Evolutionary conservation across 2,888 invertebrate genomes (phyloP), one percentile per base, ranked within the genome.

Genomic region (Syrphus vitripennis): DNA sequence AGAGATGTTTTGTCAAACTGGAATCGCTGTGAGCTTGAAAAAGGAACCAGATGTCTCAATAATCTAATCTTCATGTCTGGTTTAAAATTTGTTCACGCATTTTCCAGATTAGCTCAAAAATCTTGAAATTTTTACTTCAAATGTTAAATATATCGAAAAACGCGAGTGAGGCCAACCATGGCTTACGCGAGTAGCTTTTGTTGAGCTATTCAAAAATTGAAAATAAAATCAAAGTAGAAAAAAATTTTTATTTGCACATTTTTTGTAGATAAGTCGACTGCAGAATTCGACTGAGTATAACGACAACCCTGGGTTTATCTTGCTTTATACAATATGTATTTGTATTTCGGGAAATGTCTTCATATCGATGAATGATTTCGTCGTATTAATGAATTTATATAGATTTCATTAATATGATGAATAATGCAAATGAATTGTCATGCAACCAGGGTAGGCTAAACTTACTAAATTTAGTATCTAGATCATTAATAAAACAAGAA

Each of bases 391-490:
- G 63, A 45, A 29, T 63, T 42, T 42, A 16, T 26, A 63, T 42
- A 26, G 42, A 45, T 37, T 61, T 61, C 61, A 61, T 61, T 42
- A 61, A 37, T 24, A 53, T 53, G 53, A 53, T 53, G 53, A 53
- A 53, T 53, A 24, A 24, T 24, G 50, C 24, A 24, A 50, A 45
- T 4, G 9, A 45, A 45, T 45, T 45, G 42, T 45, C 42, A 45
- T 45, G 42, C 42, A 45, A 45, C 42, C 42, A 45, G 42, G 42
- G 42, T 45, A 45, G 42, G 42, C 42, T 19, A 16, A 45, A 45
- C 42, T 45, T 4, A 45, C 42, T 45, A 7, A 45, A 45, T 45
- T 45, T 45, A 45, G 2, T 45, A 3, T 45, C 42, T 45, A 45
- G 4, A 19, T 19, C 16, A 45, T 19, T 45, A 45, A 9, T 45